Conservation (phyloP, 2,797 vertebrate genomes). For the Phylloscopus collybita region DNA sequence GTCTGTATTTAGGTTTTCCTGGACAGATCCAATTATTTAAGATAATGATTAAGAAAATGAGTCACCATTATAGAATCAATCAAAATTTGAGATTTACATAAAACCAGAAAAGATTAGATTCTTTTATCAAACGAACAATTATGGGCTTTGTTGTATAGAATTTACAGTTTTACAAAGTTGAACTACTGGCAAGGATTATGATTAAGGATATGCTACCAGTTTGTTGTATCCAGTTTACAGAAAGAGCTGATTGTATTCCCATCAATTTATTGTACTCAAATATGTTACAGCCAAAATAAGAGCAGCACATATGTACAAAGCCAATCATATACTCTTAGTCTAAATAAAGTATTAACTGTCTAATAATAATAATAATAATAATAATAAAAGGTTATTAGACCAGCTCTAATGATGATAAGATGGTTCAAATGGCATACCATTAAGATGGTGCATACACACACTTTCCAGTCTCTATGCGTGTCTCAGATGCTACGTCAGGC, state of each 20-base stretch:
- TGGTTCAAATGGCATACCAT: background rate
- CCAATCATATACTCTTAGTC: background rate
- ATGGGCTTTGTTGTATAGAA: background rate
- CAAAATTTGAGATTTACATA: background rate
- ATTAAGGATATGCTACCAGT: background rate
- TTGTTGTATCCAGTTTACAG: background rate
- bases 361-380: background rate
- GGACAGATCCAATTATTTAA: background rate
- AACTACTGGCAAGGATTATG: background rate
- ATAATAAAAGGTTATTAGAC: background rate
- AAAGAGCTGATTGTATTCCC: background rate
- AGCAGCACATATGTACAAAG: background rate
- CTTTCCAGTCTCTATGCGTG: fast-evolving
- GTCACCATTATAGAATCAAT: background rate
- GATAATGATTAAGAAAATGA: background rate
- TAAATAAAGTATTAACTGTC: background rate
- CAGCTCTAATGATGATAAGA: background rate
- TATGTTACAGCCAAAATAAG: background rate
- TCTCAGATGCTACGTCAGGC: background rate
- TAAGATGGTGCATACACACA: background rate
- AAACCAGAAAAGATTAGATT: background rate
- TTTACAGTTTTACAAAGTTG: background rate
- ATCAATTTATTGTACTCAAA: background rate
- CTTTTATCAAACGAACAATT: background rate
- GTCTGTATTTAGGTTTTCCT: background rate